phyloP scores from a whole-genome alignment of 2,797 vertebrate genomes.

The Hippocampus kuda region DNA sequence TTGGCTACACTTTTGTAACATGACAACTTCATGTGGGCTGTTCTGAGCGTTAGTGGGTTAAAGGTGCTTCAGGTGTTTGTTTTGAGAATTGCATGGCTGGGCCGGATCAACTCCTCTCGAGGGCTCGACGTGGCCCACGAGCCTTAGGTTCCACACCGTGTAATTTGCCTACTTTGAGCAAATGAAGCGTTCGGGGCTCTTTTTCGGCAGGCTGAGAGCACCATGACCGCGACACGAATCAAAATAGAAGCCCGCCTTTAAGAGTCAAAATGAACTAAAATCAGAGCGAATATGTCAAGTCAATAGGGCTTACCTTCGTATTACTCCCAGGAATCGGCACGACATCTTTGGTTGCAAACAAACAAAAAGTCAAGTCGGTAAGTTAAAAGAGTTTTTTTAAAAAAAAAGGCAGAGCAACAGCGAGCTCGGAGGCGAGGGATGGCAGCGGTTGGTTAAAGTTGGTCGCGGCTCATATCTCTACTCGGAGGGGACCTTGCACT shows the following conservation, averaged over 20 bases:
- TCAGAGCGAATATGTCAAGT: neutral
- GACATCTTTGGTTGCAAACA: slow-evolving; percentile 48
- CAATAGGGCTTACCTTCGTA: slow-evolving; percentile 52
- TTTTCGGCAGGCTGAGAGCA: neutral
- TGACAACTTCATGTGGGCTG: too few relatives aligned
- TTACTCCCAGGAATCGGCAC: slow-evolving; percentile 52
- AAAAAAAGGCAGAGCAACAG: slow-evolving; percentile 19
- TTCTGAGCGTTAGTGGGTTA: too few relatives aligned
- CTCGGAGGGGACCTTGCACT: slow-evolving; percentile 54
- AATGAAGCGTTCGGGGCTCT: neutral
- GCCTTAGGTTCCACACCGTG: neutral
- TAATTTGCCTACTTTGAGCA: neutral
- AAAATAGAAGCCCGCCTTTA: neutral
- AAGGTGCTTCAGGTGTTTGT: too few relatives aligned
- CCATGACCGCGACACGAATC: neutral
- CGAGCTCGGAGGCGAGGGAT: neutral
- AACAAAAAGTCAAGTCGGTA: slow-evolving; percentile 6
- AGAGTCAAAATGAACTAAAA: neutral
- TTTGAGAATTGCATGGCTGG: neutral
- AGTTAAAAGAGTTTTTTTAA: neutral
- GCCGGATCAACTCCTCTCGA: neutral
- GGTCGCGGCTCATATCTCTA: slow-evolving; percentile 40
- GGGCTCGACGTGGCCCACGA: neutral
- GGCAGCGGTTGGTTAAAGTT: slow-evolving; percentile 12
- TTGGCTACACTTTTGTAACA: too few relatives aligned